Evolutionary conservation across 2,113 vertebrate species (phyloP), one percentile per base, ranked within the genome.

Genomic region (Rhabdomys dilectus): DNA sequence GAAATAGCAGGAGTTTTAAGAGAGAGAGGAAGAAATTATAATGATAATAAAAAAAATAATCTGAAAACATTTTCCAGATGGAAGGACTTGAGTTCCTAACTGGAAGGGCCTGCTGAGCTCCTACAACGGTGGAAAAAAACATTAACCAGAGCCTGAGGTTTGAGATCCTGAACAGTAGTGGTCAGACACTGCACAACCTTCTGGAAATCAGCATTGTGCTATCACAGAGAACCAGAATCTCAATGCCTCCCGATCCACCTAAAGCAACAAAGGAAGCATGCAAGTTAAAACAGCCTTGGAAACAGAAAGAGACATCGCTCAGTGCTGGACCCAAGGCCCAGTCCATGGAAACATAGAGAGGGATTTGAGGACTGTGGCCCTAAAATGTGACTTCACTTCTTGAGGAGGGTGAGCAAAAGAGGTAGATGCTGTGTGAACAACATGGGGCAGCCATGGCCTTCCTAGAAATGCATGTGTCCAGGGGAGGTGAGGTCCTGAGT

Each of bases 341-440:
- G 9, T 51, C 39, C 36, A 0, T 4, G 5, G 36, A 29, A 26
- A 0, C 4, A 1, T 4, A 19, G 22, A 87, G 53, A 48, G 19
- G 60, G 31, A 36, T 29, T 2, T 29, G 8, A 9, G 36, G 45
- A 39, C 39, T 0, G 16, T 15, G 29, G 1, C 34, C 58, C 73
- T 39, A 82, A n/a, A 62, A 51, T 4, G 4, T 4, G 26, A 48
- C 45, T 36, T 39, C 9, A 48, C 45, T 91, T 2, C 29, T 1
- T 26, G 11, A 2, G 70, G 85, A 91, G 15, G 6, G 21, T 12
- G 31, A 78, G 48, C n/a, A 34, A n/a, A 66, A 77, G 45, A 66
- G 26, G n/a, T 36, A 39, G 87, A 26, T 62, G 5, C 7, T 64
- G 51, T 19, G 15, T 26, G 58, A 34, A 31, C 31, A 31, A 0